Evolutionary conservation across 2,888 invertebrate genomes (phyloP).

Genomic region (Lottia scabra): DNA sequence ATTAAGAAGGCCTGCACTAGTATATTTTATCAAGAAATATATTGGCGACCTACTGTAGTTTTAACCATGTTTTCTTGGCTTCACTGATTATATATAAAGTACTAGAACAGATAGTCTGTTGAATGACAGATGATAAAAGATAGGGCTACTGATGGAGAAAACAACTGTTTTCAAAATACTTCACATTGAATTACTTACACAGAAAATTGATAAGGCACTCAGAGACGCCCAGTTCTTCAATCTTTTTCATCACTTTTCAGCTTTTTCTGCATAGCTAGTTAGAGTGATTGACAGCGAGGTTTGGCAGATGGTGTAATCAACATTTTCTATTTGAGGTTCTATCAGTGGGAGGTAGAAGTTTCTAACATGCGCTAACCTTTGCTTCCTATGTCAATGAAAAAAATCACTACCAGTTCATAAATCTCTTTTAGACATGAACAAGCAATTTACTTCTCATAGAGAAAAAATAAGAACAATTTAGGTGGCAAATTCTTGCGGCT

Average conservation of each 20-base stretch:
- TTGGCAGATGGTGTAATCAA: slow-evolving; percentile 2
- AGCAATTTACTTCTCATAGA: too few relatives aligned
- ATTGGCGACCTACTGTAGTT: too few relatives aligned
- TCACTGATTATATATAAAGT: background rate
- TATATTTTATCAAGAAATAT: too few relatives aligned
- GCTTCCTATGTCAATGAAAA: background rate
- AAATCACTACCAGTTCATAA: background rate
- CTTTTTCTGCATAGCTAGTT: background rate
- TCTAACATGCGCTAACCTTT: background rate
- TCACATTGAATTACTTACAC: background rate
- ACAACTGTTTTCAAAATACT: slow-evolving; percentile 5
- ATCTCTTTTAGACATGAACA: background rate
- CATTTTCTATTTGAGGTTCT: background rate
- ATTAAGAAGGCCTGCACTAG: too few relatives aligned
- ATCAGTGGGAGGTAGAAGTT: background rate
- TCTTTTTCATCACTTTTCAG: background rate
- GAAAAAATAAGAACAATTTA: too few relatives aligned
- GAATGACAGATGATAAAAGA: slow-evolving; percentile 5
- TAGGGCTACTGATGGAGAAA: background rate
- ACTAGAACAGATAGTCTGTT: background rate
- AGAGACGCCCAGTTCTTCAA: slow-evolving; percentile 1
- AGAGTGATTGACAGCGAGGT: background rate
- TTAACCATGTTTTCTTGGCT: too few relatives aligned
- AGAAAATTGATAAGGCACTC: background rate
- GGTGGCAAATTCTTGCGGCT: too few relatives aligned